Conservation (phyloP, 2,888 invertebrate species). For the Aphelenchoides bicaudatus region DNA sequence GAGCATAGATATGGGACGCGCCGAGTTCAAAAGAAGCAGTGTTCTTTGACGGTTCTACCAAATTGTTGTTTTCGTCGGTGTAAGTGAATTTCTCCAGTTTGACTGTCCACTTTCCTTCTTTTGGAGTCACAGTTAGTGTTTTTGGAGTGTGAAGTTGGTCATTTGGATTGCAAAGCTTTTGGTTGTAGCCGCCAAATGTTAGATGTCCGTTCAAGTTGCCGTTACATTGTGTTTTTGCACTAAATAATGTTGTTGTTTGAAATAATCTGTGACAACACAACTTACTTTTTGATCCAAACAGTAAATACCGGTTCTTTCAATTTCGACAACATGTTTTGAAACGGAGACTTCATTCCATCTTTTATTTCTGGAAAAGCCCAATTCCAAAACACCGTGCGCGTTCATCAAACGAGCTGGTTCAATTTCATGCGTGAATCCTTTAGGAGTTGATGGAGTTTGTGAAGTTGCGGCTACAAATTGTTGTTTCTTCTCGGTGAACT, state of each 20-base stretch:
- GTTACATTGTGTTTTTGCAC: neutral
- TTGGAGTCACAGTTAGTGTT: neutral
- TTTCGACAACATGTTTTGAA: neutral
- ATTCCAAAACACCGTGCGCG: neutral
- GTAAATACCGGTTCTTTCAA: neutral
- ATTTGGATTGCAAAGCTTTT: neutral
- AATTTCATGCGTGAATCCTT: neutral
- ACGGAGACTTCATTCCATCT: too few relatives aligned
- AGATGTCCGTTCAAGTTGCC: neutral
- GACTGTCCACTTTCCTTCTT: neutral
- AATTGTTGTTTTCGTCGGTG: neutral
- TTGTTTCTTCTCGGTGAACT: neutral
- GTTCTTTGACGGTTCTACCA: neutral
- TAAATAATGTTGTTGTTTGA: too few relatives aligned
- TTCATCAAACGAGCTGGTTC: neutral
- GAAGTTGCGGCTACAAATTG: neutral
- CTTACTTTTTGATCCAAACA: neutral
- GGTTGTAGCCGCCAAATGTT: neutral
- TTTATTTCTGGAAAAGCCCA: too few relatives aligned
- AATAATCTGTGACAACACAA: neutral
- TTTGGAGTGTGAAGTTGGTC: too few relatives aligned
- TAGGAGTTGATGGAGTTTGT: neutral
- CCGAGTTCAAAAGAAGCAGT: conserved; percentile 2
- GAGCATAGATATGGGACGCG: neutral
- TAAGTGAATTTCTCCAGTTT: neutral